phyloP scores from a whole-genome alignment of 2,888 invertebrate genomes.

The Acleris literana region DNA sequence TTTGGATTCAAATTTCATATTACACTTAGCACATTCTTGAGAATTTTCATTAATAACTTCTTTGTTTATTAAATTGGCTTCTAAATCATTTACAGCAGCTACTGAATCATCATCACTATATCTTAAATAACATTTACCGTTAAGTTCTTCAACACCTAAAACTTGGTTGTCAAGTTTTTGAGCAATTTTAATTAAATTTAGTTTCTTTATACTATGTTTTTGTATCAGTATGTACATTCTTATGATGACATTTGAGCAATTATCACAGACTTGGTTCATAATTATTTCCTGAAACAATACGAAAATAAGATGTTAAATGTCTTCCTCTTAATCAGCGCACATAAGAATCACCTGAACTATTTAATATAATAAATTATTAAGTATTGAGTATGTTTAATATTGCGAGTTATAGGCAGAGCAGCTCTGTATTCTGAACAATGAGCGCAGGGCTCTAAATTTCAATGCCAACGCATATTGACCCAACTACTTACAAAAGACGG shows the following conservation, averaged over 20 bases:
- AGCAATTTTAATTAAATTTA: slow-evolving; percentile 39
- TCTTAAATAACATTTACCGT: slow-evolving; percentile 32
- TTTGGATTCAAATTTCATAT: slow-evolving; percentile 44
- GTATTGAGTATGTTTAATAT: no score
- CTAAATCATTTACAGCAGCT: slow-evolving; percentile 28
- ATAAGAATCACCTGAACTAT: no score
- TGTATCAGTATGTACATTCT: slow-evolving; percentile 50
- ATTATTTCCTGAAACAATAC: slow-evolving; percentile 53
- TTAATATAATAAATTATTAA: no score
- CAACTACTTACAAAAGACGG: slow-evolving; percentile 54
- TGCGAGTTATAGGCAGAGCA: no score
- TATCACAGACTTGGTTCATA: slow-evolving; percentile 50
- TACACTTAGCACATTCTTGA: slow-evolving; percentile 37
- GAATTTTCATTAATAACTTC: neutral
- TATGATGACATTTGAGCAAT: slow-evolving; percentile 51
- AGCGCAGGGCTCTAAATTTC: no score
- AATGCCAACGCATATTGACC: no score
- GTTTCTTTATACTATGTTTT: slow-evolving; percentile 44
- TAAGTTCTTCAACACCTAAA: slow-evolving; percentile 30
- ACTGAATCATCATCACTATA: slow-evolving; percentile 12
- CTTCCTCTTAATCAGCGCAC: no score
- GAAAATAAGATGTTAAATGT: slow-evolving; percentile 1
- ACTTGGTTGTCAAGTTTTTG: slow-evolving; percentile 44
- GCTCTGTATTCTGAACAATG: no score
- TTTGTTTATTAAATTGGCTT: neutral